Evolutionary conservation across 2,113 vertebrate species (phyloP).

Genomic region (Australoheros scitulus): DNA sequence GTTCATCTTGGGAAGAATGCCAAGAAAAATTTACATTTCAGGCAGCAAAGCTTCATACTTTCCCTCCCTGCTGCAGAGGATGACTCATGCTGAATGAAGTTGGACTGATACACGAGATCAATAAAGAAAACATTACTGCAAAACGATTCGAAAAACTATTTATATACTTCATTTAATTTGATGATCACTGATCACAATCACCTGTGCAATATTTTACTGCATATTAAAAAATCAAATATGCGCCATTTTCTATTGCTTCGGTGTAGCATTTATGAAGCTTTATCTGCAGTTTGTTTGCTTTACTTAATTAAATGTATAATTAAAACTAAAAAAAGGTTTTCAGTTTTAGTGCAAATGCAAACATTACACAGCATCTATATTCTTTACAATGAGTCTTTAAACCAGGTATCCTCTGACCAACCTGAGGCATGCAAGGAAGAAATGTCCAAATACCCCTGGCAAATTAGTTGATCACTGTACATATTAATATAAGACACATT

Average conservation of each 20-base stretch:
- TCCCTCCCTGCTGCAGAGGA: constrained; percentile 70
- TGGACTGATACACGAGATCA: constrained; percentile 33
- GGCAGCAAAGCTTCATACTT: constrained; percentile 71
- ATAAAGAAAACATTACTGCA: constrained; percentile 9
- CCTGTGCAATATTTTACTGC: background rate
- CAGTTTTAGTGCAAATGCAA: background rate
- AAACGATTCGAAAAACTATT: background rate
- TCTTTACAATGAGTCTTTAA: background rate
- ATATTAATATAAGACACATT: background rate
- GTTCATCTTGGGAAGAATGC: constrained; percentile 71
- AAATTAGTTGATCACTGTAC: background rate
- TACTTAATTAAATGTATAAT: background rate
- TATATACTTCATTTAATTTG: background rate
- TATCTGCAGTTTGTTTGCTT: background rate
- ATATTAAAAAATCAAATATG: background rate
- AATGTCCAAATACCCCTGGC: background rate
- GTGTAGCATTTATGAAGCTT: background rate
- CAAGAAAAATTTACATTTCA: constrained; percentile 76
- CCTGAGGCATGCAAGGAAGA: no score
- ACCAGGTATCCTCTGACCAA: background rate
- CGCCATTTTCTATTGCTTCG: background rate
- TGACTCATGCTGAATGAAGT: constrained; percentile 71
- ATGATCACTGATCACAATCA: background rate
- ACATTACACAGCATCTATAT: background rate
- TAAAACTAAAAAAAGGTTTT: background rate